Base-by-base conservation (phyloP, 2,888 invertebrate genomes). In the Leuctra nigra region DNA sequence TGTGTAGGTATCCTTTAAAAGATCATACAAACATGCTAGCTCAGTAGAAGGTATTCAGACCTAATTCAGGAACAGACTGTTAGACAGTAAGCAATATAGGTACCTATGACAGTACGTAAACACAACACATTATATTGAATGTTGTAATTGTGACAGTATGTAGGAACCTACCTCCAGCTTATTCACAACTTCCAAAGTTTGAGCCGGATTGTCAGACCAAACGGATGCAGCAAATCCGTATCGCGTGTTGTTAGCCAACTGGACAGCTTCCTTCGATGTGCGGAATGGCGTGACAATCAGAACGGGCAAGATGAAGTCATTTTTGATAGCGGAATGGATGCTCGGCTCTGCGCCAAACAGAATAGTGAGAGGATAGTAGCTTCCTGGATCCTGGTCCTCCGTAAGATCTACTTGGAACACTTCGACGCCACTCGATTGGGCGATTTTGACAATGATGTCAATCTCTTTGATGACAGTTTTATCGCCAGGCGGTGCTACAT, bases 181-280 rank as follows among this genome's bases (percentile, higher is more conserved):
- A 44, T 70, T 65, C 1, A 75, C 72, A 6, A 79, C 73, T 68
- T 81, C 80, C 63, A 79, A 68, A 1, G 75, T 75, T 20, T 79
- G 65, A 33, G 75, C 71, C 38, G 75, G 65, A 63, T 75, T 77
- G 69, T 80, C 79, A 1, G 77, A 74, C 78, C 80, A 81, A 23
- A 81, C 70, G 58, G 78, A 77, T 2, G 74, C 74, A 11, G 71
- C 76, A 7, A 76, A 67, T 4, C 77, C 76, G 64, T 74, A 75
- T 38, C 71, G 69, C 13, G 71, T 70, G 66, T 77, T 78, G 67
- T 80, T 80, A 22, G 77, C 75, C 46, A 81, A 68, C 33, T 70
- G 66, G 1, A 78, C 69, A n/a, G 76, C 77, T 68, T 80, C 81
- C 62, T 77, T 77, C 2, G 76, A 73, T 23, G 77, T 77, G 55